Percentiles rank a stretch among this genome's conserved stretches.
Conservation (phyloP, 2,113 vertebrate genomes). For the Cettia cetti region DNA sequence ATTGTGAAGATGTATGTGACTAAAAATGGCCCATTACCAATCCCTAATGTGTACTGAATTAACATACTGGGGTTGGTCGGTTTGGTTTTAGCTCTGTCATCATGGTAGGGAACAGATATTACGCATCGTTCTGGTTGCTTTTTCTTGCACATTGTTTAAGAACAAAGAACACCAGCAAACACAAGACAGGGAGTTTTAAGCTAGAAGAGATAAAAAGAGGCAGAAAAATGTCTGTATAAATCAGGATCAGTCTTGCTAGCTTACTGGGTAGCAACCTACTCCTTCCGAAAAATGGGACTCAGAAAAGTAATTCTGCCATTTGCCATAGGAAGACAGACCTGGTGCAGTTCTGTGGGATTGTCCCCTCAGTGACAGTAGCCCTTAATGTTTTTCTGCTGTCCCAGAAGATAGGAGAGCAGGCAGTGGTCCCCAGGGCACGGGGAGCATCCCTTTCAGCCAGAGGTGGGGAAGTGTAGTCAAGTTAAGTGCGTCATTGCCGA, state of each 20-base stretch:
- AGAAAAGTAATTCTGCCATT: not conserved
- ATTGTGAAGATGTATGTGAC: not conserved
- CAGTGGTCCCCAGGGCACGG: no score
- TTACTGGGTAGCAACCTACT: not conserved
- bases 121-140: not conserved
- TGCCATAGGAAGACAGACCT: not conserved
- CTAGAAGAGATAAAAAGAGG: not conserved
- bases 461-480: not conserved
- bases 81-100: not conserved
- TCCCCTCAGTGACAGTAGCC: not conserved
- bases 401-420: not conserved
- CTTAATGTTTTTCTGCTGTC: not conserved
- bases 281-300: not conserved
- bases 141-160: not conserved
- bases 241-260: not conserved
- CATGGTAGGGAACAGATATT: not conserved
- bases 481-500: rapidly evolving
- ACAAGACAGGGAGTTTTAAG: not conserved
- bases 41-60: not conserved
- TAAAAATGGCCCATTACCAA: not conserved
- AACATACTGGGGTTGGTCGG: not conserved
- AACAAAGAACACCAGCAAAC: not conserved
- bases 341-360: not conserved
- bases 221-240: not conserved
- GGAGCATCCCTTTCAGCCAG: not conserved